Percentiles rank a stretch among this genome's conserved stretches.
phyloP scores from a whole-genome alignment of 2,888 invertebrate species.

The Autographa pulchrina region DNA sequence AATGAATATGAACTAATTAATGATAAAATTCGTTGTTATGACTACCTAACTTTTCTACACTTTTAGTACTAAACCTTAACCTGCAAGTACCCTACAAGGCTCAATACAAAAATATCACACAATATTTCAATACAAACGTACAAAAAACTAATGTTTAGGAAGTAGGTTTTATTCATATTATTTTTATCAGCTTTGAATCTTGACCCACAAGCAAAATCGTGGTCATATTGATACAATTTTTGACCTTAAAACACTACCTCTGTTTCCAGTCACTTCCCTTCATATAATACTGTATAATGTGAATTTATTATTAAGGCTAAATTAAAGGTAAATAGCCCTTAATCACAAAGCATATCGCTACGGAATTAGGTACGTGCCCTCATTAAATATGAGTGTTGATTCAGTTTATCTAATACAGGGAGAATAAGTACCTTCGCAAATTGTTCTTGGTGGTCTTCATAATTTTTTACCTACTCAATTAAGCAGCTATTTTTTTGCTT shows the following conservation, averaged over 20 bases:
- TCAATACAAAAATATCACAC: no score
- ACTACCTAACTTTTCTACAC: background rate
- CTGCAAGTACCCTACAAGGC: background rate
- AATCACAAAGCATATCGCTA: constrained; percentile 8
- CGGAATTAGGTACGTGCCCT: constrained; percentile 36
- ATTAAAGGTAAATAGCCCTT: constrained; percentile 56
- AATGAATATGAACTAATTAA: background rate
- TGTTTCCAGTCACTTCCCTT: constrained; percentile 55
- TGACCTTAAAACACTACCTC: constrained; percentile 47
- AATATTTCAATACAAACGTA: background rate
- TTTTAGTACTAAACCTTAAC: background rate
- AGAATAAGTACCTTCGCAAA: no score
- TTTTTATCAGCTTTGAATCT: constrained; percentile 44
- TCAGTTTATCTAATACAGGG: background rate
- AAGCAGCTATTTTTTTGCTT: no score
- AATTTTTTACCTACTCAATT: no score
- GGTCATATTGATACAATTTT: constrained; percentile 48
- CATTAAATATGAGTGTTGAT: background rate
- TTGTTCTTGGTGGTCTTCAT: no score
- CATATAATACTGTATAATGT: constrained; percentile 16
- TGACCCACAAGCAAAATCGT: constrained; percentile 55
- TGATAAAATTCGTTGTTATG: background rate
- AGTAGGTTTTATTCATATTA: constrained; percentile 31
- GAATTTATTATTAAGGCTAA: constrained; percentile 36
- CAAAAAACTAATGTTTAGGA: constrained; percentile 40